Conservation (phyloP, 2,113 vertebrate species). For the Halcyon malimbica region DNA sequence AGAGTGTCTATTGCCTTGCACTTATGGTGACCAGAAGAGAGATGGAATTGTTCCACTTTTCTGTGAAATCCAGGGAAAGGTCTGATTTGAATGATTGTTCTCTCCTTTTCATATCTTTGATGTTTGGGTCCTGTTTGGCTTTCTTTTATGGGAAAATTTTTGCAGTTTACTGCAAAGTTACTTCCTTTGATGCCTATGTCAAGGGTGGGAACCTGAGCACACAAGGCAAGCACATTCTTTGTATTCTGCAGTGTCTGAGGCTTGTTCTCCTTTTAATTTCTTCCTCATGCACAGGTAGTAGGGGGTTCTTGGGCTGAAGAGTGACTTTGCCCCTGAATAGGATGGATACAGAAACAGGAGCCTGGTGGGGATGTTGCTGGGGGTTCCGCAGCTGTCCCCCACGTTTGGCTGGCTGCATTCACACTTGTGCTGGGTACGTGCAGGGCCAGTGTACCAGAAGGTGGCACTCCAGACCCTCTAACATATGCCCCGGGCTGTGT, state of each 20-base stretch:
- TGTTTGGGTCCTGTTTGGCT: not conserved
- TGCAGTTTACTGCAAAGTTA: not conserved
- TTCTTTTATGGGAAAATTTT: not conserved
- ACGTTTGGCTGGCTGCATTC: fast-evolving
- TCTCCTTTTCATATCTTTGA: not conserved
- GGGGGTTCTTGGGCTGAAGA: not conserved
- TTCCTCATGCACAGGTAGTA: not conserved
- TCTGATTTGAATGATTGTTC: not conserved
- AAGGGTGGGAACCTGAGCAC: not conserved
- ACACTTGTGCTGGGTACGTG: fast-evolving
- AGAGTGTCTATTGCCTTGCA: not conserved
- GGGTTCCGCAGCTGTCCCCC: too few species aligned
- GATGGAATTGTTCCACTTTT: not conserved
- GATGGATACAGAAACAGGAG: not conserved
- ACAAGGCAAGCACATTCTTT: not conserved
- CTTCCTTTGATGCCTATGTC: not conserved
- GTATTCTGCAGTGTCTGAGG: not conserved
- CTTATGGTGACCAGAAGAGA: not conserved
- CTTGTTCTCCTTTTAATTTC: not conserved
- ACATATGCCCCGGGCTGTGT: not conserved
- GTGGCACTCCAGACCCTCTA: constrained; percentile 45
- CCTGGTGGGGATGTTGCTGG: not conserved
- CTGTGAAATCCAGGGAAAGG: not conserved
- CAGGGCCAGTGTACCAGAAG: not conserved
- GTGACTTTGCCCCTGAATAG: not conserved